Base-by-base conservation (phyloP, 2,113 vertebrate genomes). In the Zosterops borbonicus region DNA sequence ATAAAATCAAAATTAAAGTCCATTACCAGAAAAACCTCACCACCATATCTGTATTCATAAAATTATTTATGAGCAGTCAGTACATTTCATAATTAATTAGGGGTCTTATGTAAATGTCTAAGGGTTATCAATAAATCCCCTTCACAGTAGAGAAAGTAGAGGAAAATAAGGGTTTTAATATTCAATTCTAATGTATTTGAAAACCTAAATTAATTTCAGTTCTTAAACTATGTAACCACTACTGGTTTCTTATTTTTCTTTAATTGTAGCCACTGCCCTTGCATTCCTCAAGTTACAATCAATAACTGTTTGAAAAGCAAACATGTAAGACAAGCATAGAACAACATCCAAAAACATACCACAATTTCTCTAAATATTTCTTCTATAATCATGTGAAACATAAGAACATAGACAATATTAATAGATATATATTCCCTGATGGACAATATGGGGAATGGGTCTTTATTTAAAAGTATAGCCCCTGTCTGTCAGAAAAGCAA, bases 401-500 rank as follows among this genome's bases (percentile, higher is more conserved):
- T 9, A 55, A 60, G 76, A 59, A 68, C 19, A 81, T 11, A 44
- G 3, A 4, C 41, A 67, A 14, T 23, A 55, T 21, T 37, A 60
- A 65, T 8, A 93, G 14, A 47, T 44, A 22, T 2, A 24, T 35
- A 46, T 90, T 70, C 67, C 46, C 27, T 27, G 10, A 20, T 8
- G 75, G 42, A 96, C 83, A 86, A 83, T 63, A 46, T 60, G 70
- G 24, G 35, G 39, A 39, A 39, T 39, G 39, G 39, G 31, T 77
- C 47, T 87, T 87, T 65, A 71, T 56, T 83, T 79, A 91, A 42
- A 91, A 87, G 62, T 29, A 77, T 16, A 85, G 69, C n/a, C 50
- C 21, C 79, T 52, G 67, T 25, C 64, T 87, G 80, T 53, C 87
- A 96, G 20, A 6, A 94, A 92, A 94, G 49, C 87, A 95, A 95